A percentile compares a stretch with the other conserved stretches of the same genome.
These are phyloP conservation scores for Cyanoderma ruficeps DNA, from an alignment of 2,113 vertebrate genomes.

Conservation along the genomic window DNA sequence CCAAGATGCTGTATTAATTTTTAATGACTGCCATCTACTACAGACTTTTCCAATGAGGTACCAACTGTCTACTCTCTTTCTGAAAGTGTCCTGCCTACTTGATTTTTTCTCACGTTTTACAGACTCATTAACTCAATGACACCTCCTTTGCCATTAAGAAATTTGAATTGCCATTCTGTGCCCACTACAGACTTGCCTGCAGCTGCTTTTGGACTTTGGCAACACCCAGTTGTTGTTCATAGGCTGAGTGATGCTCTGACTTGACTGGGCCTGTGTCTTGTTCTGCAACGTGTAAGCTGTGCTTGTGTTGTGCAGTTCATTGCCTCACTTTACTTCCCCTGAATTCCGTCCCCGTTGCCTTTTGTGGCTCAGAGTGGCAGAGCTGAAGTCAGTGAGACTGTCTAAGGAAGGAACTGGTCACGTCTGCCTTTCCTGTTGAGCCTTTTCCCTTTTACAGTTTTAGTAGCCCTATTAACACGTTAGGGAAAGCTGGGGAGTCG, in stretches of 20 bases:
- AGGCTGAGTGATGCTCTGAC: not conserved
- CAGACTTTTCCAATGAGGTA: not conserved
- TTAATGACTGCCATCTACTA: not conserved
- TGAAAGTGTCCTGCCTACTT: not conserved
- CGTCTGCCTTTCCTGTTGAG: constrained; percentile 30
- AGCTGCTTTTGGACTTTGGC: not conserved
- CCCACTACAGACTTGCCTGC: not conserved
- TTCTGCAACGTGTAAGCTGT: not conserved
- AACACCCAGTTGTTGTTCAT: not conserved
- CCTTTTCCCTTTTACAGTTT: constrained; percentile 17
- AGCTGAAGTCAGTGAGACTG: not conserved
- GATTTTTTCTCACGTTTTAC: not conserved
- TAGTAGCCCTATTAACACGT: not conserved
- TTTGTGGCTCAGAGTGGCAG: not conserved
- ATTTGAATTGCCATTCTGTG: not conserved
- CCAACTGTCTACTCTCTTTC: not conserved
- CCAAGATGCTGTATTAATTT: not conserved
- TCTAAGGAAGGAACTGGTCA: constrained; percentile 31
- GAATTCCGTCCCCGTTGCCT: not conserved
- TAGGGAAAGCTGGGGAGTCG: not conserved
- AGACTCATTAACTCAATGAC: not conserved
- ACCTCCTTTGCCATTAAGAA: not conserved
- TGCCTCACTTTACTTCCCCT: not conserved
- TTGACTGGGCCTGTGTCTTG: constrained; percentile 14
- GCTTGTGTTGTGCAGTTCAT: not conserved